Evolutionary conservation across 2,113 vertebrate species (phyloP).

Genomic region (Amblyornis subalaris): DNA sequence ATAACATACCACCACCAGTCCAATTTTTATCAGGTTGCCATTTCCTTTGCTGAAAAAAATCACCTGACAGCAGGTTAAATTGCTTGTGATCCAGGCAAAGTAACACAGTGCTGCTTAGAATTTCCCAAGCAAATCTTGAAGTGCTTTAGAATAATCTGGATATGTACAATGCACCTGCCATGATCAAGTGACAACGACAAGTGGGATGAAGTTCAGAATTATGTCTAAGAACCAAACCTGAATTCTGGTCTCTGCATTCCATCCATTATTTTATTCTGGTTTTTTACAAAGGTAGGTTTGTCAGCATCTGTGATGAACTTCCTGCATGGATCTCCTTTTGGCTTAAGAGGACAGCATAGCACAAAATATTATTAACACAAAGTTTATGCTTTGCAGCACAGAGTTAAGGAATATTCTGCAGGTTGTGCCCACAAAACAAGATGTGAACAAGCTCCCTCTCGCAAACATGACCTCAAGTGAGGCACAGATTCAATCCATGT

Average conservation of each 20-base stretch:
- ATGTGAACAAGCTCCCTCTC: neutral
- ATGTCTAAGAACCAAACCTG: neutral
- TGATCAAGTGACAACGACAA: neutral
- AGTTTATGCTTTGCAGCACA: neutral
- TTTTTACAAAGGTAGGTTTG: neutral
- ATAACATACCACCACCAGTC: neutral
- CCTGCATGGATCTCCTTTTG: neutral
- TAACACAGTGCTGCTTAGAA: neutral
- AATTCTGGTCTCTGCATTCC: neutral
- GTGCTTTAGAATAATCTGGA: neutral
- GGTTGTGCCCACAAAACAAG: neutral
- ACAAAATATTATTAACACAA: neutral
- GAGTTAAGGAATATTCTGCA: neutral
- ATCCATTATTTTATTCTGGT: neutral
- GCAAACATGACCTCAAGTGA: neutral
- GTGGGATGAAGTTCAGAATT: neutral
- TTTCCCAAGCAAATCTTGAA: neutral
- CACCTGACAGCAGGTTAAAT: neutral
- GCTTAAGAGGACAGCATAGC: neutral
- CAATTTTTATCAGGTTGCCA: neutral
- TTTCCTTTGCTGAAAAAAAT: neutral
- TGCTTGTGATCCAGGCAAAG: neutral
- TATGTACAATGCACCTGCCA: neutral
- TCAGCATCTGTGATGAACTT: neutral
- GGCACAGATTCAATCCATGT: neutral